Conservation (phyloP, 1,140 invertebrate species). For the Zaprionus nigranus region DNA sequence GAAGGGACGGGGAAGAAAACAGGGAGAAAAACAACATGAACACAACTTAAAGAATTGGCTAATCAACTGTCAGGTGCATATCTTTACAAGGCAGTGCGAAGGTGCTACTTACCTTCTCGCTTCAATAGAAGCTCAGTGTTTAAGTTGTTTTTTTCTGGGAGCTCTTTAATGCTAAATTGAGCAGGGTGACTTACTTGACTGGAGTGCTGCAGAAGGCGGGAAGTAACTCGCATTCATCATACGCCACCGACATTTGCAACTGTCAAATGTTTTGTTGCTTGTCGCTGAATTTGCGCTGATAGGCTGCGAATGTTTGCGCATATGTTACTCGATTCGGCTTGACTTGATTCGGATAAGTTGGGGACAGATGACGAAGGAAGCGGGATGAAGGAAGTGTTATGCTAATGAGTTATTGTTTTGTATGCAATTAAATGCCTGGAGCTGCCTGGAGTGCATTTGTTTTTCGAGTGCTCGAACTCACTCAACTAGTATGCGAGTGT, state of each 20-base stretch:
- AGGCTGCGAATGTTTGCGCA: constrained; percentile 68
- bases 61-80: constrained; percentile 53
- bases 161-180: not conserved
- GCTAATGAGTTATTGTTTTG: constrained; percentile 74
- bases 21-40: constrained; percentile 4
- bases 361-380: not conserved
- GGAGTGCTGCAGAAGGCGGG: not conserved
- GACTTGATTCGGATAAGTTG: constrained; percentile 16
- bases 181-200: not conserved
- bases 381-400: constrained; percentile 54
- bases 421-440: constrained; percentile 25
- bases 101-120: not conserved
- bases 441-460: constrained; percentile 47
- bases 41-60: constrained; percentile 33
- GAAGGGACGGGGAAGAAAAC: constrained; percentile 19
- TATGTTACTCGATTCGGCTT: constrained; percentile 53
- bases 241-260: constrained; percentile 64
- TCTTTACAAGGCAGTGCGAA: constrained; percentile 1
- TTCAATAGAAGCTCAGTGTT: not conserved
- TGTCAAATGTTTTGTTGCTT: constrained; percentile 71
- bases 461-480: constrained; percentile 13
- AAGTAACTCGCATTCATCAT: constrained; percentile 58
- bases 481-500: constrained; percentile 17
- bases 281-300: constrained; percentile 69
- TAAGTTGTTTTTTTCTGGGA: not conserved